phyloP scores from a whole-genome alignment of 1,140 invertebrate genomes.

The Nymphalis io region DNA sequence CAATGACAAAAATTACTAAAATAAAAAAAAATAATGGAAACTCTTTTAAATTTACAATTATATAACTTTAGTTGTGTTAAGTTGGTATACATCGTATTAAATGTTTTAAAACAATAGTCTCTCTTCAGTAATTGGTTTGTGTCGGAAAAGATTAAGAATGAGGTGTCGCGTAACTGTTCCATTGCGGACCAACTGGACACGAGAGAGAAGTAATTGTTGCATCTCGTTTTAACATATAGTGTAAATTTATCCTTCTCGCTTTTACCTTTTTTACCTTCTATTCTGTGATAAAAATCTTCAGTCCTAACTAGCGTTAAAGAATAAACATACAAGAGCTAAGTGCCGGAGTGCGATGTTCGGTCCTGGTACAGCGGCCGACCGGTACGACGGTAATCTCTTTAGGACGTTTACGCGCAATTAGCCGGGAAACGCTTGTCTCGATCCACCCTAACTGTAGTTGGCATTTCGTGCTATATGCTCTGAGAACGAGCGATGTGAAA shows the following conservation, averaged over 20 bases:
- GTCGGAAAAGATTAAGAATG: conserved; percentile 47
- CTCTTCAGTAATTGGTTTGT: conserved; percentile 60
- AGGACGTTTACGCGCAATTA: conserved; percentile 65
- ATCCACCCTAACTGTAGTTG: conserved; percentile 31
- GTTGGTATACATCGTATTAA: neutral
- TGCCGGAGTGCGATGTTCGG: conserved; percentile 6
- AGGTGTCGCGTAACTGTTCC: conserved; percentile 3
- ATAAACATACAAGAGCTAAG: conserved; percentile 3
- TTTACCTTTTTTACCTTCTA: neutral
- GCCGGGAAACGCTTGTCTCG: conserved; percentile 42
- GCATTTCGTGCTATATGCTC: conserved; percentile 6
- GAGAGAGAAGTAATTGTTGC: neutral
- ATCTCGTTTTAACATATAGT: conserved; percentile 1
- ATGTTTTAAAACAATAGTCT: conserved; percentile 49
- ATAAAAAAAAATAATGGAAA: neutral
- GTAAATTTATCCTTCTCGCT: conserved; percentile 5
- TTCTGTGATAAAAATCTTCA: conserved; percentile 7
- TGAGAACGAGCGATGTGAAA: neutral
- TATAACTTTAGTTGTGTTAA: neutral
- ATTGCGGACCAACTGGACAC: neutral
- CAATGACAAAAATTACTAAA: too few species aligned
- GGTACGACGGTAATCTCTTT: conserved; percentile 58
- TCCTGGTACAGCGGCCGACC: conserved; percentile 35
- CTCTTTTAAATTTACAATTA: neutral
- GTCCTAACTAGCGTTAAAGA: conserved; percentile 4